These are phyloP conservation scores for Drosophila cyrtoloma DNA, from an alignment of 2,888 invertebrate genomes.

Conservation along the genomic window DNA sequence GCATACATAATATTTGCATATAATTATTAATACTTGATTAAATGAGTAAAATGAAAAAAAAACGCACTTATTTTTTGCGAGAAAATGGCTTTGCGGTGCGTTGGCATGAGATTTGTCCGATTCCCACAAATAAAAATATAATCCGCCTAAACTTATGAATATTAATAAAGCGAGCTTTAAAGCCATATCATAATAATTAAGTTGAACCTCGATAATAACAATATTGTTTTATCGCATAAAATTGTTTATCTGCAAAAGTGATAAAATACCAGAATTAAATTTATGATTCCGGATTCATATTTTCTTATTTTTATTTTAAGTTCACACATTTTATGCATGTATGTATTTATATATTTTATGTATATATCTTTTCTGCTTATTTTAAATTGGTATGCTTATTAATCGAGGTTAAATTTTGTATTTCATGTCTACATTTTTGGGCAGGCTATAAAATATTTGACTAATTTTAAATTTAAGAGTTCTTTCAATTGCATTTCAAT, in stretches of 20 bases:
- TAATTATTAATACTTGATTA: slow-evolving; percentile 47
- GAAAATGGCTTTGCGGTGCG: slow-evolving; percentile 11
- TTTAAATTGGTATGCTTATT: slow-evolving; percentile 5
- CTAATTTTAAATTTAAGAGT: neutral
- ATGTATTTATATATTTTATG: slow-evolving; percentile 9
- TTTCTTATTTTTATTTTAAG: slow-evolving; percentile 9
- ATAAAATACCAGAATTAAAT: slow-evolving; percentile 28
- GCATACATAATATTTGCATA: slow-evolving; percentile 60
- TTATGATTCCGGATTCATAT: slow-evolving; percentile 11
- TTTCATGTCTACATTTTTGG: slow-evolving; percentile 1
- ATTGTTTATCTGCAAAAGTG: neutral
- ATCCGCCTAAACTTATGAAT: slow-evolving; percentile 15
- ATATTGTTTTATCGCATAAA: slow-evolving; percentile 11
- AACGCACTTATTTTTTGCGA: slow-evolving; percentile 9
- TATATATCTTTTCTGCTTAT: slow-evolving; percentile 5
- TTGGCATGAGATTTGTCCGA: slow-evolving; percentile 12
- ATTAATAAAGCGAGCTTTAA: slow-evolving; percentile 21
- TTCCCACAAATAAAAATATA: slow-evolving; percentile 21
- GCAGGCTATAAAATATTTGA: slow-evolving; percentile 11
- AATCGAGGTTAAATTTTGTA: slow-evolving; percentile 1
- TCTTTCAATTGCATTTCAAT: slow-evolving; percentile 13
- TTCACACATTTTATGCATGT: slow-evolving; percentile 13
- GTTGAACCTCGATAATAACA: neutral
- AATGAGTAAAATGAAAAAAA: slow-evolving; percentile 38
- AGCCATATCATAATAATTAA: neutral